Conservation (phyloP, 2,797 vertebrate genomes). For the Myotis vivesi region DNA sequence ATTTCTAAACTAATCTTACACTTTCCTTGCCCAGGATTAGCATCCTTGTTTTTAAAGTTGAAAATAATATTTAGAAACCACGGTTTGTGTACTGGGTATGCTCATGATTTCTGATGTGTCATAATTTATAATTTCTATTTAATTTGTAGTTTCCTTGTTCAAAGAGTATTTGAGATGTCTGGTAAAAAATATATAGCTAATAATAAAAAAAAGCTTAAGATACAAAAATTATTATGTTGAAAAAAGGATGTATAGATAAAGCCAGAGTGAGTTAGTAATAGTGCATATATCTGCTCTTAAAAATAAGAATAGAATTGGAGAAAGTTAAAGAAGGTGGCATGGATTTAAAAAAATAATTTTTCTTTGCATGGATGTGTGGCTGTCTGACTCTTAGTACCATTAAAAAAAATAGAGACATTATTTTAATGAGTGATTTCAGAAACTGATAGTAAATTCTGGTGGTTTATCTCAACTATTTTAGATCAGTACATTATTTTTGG, state of each 20-base stretch:
- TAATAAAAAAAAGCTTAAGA: background rate
- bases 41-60: background rate
- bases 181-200: background rate
- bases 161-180: background rate
- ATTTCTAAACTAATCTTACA: background rate
- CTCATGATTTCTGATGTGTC: background rate
- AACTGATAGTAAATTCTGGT: constrained; percentile 46
- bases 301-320: constrained; percentile 1
- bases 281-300: background rate
- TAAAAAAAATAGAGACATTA: background rate
- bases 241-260: background rate
- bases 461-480: constrained; percentile 74
- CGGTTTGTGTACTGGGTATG: background rate
- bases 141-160: background rate
- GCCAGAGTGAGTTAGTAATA: background rate
- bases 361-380: background rate
- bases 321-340: background rate
- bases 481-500: constrained; percentile 99
- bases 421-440: constrained; percentile 46
- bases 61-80: constrained; percentile 43
- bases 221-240: background rate
- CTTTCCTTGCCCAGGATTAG: background rate
- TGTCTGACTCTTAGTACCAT: background rate
- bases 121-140: constrained; percentile 19
- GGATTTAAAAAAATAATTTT: constrained; percentile 37